Evolutionary conservation across 2,113 vertebrate species (phyloP).

Genomic region (Tachuris rubrigastra): DNA sequence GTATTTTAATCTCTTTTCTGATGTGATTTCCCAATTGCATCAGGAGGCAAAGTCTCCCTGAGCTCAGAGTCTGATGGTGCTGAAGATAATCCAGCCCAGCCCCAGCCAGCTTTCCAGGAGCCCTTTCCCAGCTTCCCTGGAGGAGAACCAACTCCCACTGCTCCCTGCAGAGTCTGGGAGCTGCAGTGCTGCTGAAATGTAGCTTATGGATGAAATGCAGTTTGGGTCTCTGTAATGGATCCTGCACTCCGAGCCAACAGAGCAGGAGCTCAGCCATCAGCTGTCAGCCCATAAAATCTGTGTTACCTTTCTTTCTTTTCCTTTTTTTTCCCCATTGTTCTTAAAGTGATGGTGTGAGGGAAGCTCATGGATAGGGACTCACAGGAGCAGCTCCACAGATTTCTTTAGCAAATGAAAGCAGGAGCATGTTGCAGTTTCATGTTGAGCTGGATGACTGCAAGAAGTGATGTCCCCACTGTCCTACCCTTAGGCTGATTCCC

Average conservation of each 20-base stretch:
- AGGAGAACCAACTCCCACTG: background rate
- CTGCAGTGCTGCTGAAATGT: constrained; percentile 51
- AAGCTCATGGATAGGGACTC: constrained; percentile 63
- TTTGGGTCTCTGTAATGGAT: constrained; percentile 68
- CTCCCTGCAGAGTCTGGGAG: constrained; percentile 13
- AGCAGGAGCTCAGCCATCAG: constrained; percentile 67
- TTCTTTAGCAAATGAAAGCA: constrained; percentile 63
- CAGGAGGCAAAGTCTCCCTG: background rate
- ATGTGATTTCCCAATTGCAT: constrained; percentile 64
- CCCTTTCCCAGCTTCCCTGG: constrained; percentile 5
- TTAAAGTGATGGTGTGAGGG: background rate
- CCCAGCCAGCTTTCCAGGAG: constrained; percentile 38
- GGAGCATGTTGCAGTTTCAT: constrained; percentile 43
- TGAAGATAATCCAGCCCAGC: constrained; percentile 1
- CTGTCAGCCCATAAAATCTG: constrained; percentile 78
- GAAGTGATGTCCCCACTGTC: background rate
- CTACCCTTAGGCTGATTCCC: constrained; percentile 28
- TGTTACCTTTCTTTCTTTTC: constrained; percentile 33
- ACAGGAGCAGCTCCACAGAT: constrained; percentile 53
- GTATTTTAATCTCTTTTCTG: constrained; percentile 50
- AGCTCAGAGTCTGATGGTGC: background rate
- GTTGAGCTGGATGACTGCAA: constrained; percentile 33
- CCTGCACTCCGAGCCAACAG: constrained; percentile 66
- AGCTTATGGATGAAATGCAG: constrained; percentile 42
- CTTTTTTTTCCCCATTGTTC: background rate